Conservation (phyloP, 2,888 invertebrate genomes). For the Epiblema foenella region DNA sequence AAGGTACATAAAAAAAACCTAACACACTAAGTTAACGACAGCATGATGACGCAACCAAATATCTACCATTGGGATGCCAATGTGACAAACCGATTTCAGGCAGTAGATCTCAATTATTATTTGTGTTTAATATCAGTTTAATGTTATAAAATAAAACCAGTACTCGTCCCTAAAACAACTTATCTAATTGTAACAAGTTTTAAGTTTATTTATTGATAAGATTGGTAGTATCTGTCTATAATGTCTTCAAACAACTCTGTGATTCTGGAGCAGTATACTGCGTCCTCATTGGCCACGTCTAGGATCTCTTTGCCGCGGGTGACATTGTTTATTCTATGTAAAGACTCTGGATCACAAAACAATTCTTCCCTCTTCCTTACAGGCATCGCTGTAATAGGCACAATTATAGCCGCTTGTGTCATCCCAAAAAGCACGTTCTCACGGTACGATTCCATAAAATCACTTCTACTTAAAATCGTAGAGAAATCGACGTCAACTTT, state of each 20-base stretch:
- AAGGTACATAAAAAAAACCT: too few species aligned
- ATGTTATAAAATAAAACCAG: too few species aligned
- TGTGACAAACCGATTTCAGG: too few species aligned
- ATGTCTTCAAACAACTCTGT: slow-evolving; percentile 84
- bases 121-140: too few species aligned
- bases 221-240: slow-evolving; percentile 77
- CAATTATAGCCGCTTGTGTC: slow-evolving; percentile 70
- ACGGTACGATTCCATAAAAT: slow-evolving; percentile 59
- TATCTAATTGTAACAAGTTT: background rate
- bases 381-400: slow-evolving; percentile 65
- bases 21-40: too few species aligned
- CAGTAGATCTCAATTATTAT: too few species aligned
- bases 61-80: too few species aligned
- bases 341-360: slow-evolving; percentile 61
- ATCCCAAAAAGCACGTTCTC: slow-evolving; percentile 68
- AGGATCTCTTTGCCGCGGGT: slow-evolving; percentile 69
- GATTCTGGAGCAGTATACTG: slow-evolving; percentile 69
- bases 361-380: slow-evolving; percentile 58
- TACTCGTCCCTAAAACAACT: background rate
- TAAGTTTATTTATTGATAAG: slow-evolving; percentile 44
- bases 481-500: slow-evolving; percentile 56
- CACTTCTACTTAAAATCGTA: slow-evolving; percentile 56
- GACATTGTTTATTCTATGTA: slow-evolving; percentile 57
- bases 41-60: too few species aligned
- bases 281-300: slow-evolving; percentile 60